phyloP scores from a whole-genome alignment of 2,797 vertebrate species.

The Pampus argenteus region DNA sequence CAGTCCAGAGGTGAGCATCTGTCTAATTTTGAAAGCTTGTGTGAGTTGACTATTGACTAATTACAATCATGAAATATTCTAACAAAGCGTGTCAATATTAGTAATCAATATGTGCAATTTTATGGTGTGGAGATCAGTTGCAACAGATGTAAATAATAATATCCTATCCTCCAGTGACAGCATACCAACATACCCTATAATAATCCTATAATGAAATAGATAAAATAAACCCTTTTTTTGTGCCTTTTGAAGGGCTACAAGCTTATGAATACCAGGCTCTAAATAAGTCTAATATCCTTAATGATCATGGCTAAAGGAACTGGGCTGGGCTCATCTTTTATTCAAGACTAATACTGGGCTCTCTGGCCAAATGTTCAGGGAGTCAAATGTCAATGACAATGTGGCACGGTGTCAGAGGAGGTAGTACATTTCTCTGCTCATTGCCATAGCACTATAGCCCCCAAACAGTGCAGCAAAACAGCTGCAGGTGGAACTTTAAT shows the following conservation, averaged over 20 bases:
- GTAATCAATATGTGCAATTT: neutral
- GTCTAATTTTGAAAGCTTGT: too few species aligned
- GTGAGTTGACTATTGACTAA: too few species aligned
- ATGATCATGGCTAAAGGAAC: conserved; percentile 13
- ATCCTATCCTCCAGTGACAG: too few species aligned
- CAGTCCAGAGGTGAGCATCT: too few species aligned
- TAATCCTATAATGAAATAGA: neutral
- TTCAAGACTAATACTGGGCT: conserved; percentile 50
- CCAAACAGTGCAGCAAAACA: conserved; percentile 18
- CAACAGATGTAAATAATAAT: too few species aligned
- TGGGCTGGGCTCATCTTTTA: conserved; percentile 48
- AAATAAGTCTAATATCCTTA: conserved; percentile 15
- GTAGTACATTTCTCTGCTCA: conserved; percentile 32
- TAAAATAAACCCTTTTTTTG: neutral
- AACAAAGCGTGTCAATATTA: neutral
- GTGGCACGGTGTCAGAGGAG: neutral
- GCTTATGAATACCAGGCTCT: conserved; percentile 11
- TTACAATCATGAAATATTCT: neutral
- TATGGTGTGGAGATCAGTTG: neutral
- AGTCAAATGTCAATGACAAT: conserved; percentile 49
- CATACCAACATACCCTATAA: neutral
- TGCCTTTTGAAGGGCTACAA: neutral
- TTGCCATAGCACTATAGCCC: conserved; percentile 13
- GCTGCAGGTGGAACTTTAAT: conserved; percentile 16
- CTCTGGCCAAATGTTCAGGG: conserved; percentile 45